phyloP scores from a whole-genome alignment of 37 sponge, comb jelly and placozoan genomes.

The Tethya wilhelma region DNA sequence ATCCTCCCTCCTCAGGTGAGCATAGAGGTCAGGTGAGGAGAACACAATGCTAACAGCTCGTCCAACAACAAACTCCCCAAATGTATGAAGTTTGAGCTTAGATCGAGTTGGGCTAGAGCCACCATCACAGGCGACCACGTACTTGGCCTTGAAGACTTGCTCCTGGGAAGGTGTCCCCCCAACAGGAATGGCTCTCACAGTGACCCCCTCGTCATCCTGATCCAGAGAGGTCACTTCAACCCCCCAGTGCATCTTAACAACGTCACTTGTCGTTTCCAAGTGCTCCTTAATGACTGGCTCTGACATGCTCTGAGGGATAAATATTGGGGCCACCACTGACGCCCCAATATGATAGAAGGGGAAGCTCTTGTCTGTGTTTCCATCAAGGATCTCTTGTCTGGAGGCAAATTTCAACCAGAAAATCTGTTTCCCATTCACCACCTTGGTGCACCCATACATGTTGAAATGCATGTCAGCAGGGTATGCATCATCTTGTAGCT shows the following conservation, averaged over 20 bases:
- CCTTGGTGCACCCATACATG: neutral
- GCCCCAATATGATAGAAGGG: slow-evolving; percentile 34
- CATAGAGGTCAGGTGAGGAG: slow-evolving; percentile 45
- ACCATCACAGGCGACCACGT: slow-evolving; percentile 74
- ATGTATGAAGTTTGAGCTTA: slow-evolving; percentile 51
- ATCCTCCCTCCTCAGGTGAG: neutral
- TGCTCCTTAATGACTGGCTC: slow-evolving; percentile 69
- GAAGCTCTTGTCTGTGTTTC: slow-evolving; percentile 7
- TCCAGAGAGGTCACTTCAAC: slow-evolving; percentile 27
- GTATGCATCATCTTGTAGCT: slow-evolving; percentile 37
- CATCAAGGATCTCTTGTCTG: slow-evolving; percentile 63
- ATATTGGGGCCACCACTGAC: slow-evolving; percentile 23
- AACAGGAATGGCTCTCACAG: neutral
- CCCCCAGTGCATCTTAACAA: slow-evolving; percentile 56
- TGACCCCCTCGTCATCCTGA: slow-evolving; percentile 68
- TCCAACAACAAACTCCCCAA: slow-evolving; percentile 64
- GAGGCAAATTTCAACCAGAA: slow-evolving; percentile 36
- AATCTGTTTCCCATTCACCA: neutral
- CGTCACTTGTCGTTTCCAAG: slow-evolving; percentile 12
- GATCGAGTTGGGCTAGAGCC: slow-evolving; percentile 64
- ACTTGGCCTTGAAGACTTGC: slow-evolving; percentile 48
- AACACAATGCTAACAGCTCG: slow-evolving; percentile 63
- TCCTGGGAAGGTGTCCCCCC: slow-evolving; percentile 1
- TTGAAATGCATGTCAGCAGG: slow-evolving; percentile 40
- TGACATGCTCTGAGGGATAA: slow-evolving; percentile 59